Conservation (phyloP, 2,113 vertebrate species). For the Pavo muticus region DNA sequence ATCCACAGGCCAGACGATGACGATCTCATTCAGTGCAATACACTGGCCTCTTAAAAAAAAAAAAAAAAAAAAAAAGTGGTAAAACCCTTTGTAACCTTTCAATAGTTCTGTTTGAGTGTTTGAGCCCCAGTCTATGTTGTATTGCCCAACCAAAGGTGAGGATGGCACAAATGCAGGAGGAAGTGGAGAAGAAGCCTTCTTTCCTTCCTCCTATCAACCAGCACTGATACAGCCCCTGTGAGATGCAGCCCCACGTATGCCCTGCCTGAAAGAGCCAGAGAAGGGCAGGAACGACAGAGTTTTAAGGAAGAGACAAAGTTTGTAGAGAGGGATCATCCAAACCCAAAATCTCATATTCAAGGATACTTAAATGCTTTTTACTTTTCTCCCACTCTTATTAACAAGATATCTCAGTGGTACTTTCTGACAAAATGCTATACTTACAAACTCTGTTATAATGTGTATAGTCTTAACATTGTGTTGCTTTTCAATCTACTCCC, state of each 20-base stretch:
- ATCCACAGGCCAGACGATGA: not conserved
- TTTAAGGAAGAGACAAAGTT: not conserved
- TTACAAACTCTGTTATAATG: not conserved
- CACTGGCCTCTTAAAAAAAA: not conserved
- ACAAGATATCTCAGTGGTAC: not conserved
- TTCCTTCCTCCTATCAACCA: not conserved
- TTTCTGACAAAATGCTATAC: not conserved
- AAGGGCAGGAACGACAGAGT: not conserved
- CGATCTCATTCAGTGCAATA: not conserved
- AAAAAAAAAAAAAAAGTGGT: not conserved
- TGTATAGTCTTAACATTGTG: not conserved
- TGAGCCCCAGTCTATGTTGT: not conserved
- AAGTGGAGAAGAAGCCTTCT: not conserved
- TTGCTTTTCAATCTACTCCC: not conserved
- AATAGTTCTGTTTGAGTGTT: not conserved
- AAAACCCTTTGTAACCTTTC: not conserved
- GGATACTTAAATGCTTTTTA: not conserved
- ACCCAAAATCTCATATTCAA: not conserved
- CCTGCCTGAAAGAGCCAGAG: not conserved
- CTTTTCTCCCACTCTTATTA: not conserved
- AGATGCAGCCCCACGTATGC: not conserved
- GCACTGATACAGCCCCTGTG: fast-evolving
- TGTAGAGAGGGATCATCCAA: not conserved
- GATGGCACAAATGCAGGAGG: not conserved
- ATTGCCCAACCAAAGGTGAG: not conserved